Base-by-base conservation (phyloP, 1,140 invertebrate species). In the Tachypleus tridentatus region DNA sequence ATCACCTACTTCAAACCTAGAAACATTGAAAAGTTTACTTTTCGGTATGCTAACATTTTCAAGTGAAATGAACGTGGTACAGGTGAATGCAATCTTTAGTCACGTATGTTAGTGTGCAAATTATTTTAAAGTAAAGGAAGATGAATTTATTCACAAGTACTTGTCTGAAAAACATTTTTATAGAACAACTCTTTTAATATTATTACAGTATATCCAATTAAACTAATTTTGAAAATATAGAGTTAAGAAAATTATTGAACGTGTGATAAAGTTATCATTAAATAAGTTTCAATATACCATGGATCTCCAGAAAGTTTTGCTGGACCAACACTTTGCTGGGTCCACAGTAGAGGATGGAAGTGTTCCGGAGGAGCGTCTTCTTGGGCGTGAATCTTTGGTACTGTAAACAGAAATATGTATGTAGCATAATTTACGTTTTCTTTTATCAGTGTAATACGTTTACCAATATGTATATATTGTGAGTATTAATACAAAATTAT, bases 1-100 rank as follows among this genome's bases (percentile, higher is more conserved):
- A 63, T 89, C 84, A 52, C 86, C 83, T 9, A 83, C 80, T 58
- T 88, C 83, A 74, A 85, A 90, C 71, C 87, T 89, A 71, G 5
- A 67, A 58, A 51, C 29, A 29, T 29, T 29, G 29, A 29, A 29
- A 29, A 29, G 29, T 29, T 29, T 29, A 29, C 29, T 29, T 29
- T 29, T 29, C 29, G 29, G 29, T 29, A 29, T 29, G 29, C 29
- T 29, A 29, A 29, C 2, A 29, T 29, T 29, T 29, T 29, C 29
- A 29, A 29, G 29, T 29, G 29, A 29, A 29, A 29, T 2, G 29
- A 29, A 29, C 29, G 29, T 29, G 29, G 29, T 29, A 29, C 29
- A 29, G 29, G 29, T 29, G 29, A 29, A 29, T 29, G 29, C 29
- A 29, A 29, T 29, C 29, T 29, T 29, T 2, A 29, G 29, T 29